phyloP scores from a whole-genome alignment of 2,797 vertebrate genomes.

The Pseudopleuronectes americanus region DNA sequence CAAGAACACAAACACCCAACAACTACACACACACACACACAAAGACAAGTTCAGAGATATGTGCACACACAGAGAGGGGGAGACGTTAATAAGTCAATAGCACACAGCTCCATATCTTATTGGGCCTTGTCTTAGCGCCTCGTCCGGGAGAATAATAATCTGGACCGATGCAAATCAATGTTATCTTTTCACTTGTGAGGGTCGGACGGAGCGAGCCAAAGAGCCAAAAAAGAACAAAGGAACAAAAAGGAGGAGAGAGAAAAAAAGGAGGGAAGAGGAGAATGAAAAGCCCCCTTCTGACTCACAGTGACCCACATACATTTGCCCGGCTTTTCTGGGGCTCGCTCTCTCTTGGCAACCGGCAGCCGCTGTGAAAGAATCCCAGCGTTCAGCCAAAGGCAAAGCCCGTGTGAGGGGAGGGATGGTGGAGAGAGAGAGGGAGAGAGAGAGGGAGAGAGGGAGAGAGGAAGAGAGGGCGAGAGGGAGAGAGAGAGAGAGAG shows the following conservation, averaged over 20 bases:
- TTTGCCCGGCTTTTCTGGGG: conserved; percentile 80
- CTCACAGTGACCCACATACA: conserved; percentile 81
- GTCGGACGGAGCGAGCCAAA: conserved; percentile 67
- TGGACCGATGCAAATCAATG: conserved; percentile 79
- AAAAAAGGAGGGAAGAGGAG: conserved; percentile 67
- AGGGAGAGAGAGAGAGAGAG: too few relatives aligned
- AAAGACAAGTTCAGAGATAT: conserved; percentile 24
- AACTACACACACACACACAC: conserved; percentile 28
- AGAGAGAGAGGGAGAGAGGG: conserved; percentile 28
- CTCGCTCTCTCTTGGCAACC: conserved; percentile 85
- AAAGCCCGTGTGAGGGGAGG: conserved; percentile 71
- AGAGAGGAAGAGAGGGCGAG: not conserved
- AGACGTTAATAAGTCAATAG: conserved; percentile 82
- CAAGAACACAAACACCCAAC: conserved; percentile 54
- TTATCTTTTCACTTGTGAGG: conserved; percentile 82
- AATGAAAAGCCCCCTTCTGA: conserved; percentile 82
- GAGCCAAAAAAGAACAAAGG: conserved; percentile 69
- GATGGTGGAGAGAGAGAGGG: conserved; percentile 26
- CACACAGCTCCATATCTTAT: conserved; percentile 75
- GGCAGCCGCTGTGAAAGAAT: conserved; percentile 85
- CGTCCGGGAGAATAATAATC: conserved; percentile 73
- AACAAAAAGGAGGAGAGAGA: conserved; percentile 65
- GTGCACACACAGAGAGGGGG: conserved; percentile 23
- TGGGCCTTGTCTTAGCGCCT: conserved; percentile 69
- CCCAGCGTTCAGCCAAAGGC: conserved; percentile 84